Conservation (phyloP, 2,113 vertebrate species). For the Centropristis striata region DNA sequence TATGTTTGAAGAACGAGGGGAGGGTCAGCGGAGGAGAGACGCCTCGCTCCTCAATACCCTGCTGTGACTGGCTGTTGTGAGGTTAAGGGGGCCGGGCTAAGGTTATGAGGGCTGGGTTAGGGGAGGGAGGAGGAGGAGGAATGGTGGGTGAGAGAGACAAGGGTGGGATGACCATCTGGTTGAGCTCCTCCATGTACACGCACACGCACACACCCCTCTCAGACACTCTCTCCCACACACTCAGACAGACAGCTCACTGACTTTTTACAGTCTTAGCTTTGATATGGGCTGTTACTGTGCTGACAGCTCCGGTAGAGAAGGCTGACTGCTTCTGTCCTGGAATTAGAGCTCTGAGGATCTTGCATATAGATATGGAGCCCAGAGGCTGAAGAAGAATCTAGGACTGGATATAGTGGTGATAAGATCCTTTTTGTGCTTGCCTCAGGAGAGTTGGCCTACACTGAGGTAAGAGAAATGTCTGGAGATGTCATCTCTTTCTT, state of each 20-base stretch:
- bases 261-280: constrained; percentile 63
- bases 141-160: constrained; percentile 49
- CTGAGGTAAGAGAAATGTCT: constrained; percentile 74
- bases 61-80: constrained; percentile 77
- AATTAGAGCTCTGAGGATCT: constrained; percentile 65
- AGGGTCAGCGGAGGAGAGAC: constrained; percentile 56
- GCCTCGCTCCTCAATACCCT: constrained; percentile 47
- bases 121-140: constrained; percentile 63
- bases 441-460: constrained; percentile 57
- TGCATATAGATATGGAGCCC: constrained; percentile 63
- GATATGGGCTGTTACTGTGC: constrained; percentile 73
- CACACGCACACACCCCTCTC: constrained; percentile 65
- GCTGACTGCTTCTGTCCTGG: constrained; percentile 68
- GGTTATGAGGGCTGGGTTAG: constrained; percentile 45
- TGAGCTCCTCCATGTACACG: constrained; percentile 67
- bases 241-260: constrained; percentile 66
- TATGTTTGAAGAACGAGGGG: constrained; percentile 77
- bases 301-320: constrained; percentile 66
- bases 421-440: constrained; percentile 47
- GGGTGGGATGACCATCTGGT: constrained; percentile 82
- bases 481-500: constrained; percentile 31
- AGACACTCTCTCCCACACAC: constrained; percentile 60
- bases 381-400: constrained; percentile 67
- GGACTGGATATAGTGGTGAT: constrained; percentile 62
- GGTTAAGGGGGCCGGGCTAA: constrained; percentile 67